Percentiles rank a stretch among this genome's conserved stretches.
Conservation (phyloP, 2,797 vertebrate species). For the Austrolebias charrua region DNA sequence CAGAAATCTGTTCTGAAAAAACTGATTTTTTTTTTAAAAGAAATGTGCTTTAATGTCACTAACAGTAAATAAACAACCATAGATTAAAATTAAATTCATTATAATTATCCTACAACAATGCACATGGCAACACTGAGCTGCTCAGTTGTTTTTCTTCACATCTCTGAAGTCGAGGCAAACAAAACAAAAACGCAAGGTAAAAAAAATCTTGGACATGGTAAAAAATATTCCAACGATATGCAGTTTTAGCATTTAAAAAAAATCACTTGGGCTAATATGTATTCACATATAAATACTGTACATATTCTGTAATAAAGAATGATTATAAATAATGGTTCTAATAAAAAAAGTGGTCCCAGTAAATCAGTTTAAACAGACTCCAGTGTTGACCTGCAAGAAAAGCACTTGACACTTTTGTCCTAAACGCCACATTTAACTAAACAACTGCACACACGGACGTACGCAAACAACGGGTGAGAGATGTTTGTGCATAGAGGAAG, state of each 20-base stretch:
- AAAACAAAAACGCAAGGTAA: constrained; percentile 40
- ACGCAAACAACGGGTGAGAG: constrained; percentile 42
- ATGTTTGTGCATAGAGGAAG: constrained; percentile 69
- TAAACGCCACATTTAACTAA: constrained; percentile 22
- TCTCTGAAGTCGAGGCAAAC: constrained; percentile 19
- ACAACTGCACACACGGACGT: constrained; percentile 56
- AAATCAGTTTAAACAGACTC: constrained; percentile 43
- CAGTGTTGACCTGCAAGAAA: constrained; percentile 26
- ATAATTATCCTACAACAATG: too few species aligned
- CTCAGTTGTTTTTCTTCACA: too few species aligned
- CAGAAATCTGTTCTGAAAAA: constrained; percentile 2
- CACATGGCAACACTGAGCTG: too few species aligned
- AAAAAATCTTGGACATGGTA: constrained; percentile 17
- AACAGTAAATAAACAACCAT: too few species aligned
- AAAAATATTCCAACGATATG: constrained; percentile 44
- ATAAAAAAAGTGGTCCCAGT: constrained; percentile 38
- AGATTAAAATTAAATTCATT: too few species aligned
- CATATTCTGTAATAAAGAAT: constrained; percentile 66
- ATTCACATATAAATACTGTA: constrained; percentile 79
- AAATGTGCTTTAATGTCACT: constrained; percentile 6
- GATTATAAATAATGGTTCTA: constrained; percentile 49
- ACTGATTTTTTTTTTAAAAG: constrained; percentile 4
- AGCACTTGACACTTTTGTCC: constrained; percentile 29
- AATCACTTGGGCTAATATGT: constrained; percentile 57
- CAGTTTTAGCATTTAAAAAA: constrained; percentile 69